Evolutionary conservation across 35 echinoderm and acorn worm species (phyloP).

Genomic region (Patiria miniata): DNA sequence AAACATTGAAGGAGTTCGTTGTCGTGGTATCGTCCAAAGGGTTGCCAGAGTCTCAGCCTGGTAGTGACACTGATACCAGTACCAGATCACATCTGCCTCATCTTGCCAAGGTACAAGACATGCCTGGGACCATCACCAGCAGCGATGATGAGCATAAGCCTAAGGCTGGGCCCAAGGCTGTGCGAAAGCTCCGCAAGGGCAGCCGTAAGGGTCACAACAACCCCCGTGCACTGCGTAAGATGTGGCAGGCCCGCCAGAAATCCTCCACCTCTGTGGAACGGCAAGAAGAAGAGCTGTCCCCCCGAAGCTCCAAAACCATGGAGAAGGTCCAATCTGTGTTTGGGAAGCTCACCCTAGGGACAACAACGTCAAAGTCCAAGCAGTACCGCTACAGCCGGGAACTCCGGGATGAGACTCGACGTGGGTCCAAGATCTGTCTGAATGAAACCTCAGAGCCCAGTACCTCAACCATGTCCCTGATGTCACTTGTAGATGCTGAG

Average conservation of each 20-base stretch:
- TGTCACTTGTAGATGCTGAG: conserved; percentile 34
- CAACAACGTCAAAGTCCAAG: conserved; percentile 42
- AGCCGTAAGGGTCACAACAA: conserved; percentile 47
- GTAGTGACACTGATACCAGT: neutral
- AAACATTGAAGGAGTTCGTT: conserved; percentile 75
- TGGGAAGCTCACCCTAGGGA: conserved; percentile 71
- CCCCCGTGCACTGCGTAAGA: conserved; percentile 62
- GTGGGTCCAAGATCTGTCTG: conserved; percentile 42
- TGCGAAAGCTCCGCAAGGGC: conserved; percentile 7
- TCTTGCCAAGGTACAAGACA: neutral
- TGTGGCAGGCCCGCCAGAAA: conserved; percentile 47
- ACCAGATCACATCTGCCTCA: neutral
- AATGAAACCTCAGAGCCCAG: conserved; percentile 37
- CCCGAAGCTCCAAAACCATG: conserved; percentile 17
- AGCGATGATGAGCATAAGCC: conserved; percentile 26
- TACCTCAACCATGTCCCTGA: conserved; percentile 34
- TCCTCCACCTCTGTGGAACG: conserved; percentile 37
- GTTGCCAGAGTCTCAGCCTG: neutral
- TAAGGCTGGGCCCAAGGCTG: neutral
- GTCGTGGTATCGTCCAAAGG: conserved; percentile 41
- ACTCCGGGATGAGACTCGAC: conserved; percentile 64
- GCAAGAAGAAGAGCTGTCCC: conserved; percentile 49
- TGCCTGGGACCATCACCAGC: neutral
- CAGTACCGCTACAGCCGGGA: conserved; percentile 92
- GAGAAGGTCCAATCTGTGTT: conserved; percentile 64